Base-by-base conservation (phyloP, 2,113 vertebrate genomes). In the Alligator sinensis region DNA sequence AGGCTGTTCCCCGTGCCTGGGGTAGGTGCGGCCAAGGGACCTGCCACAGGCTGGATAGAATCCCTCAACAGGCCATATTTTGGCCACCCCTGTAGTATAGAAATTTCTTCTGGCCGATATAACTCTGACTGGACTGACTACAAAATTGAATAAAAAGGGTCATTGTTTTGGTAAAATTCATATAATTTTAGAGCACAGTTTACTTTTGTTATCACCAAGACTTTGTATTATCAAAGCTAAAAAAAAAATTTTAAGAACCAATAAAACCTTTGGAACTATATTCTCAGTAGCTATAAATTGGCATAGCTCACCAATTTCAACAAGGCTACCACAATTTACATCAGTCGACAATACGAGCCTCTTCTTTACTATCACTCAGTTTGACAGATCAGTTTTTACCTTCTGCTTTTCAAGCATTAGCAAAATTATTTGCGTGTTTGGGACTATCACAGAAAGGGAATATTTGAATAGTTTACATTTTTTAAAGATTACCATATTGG, bases 391-490 rank as follows among this genome's bases (percentile, higher is more conserved):
- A 82, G 38, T 62, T 94, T 87, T 25, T 24, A 62, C 30, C 38
- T 58, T 57, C 15, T 15, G 21, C 72, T 89, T 57, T 84, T 91
- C 62, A 91, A 76, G n/a, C 57, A 90, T 14, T 64, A 89, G 77
- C 90, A 92, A 89, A 47, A 94, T 57, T 60, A 78, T n/a, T 58
- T 9, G 58, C 82, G 22, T 82, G 17, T 90, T 87, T 84, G 60
- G 18, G 91, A 91, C 72, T 91, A 86, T 66, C 59, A 92, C 9
- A 80, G 64, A 47, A 27, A 4, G 5, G 89, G 38, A 76, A 91
- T 54, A 17, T 75, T 91, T 90, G 58, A 62, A 28, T 75, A 89
- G 24, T 70, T 92, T 93, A 25, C 87, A 18, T 76, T 91, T 91
- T 93, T 88, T 66, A 82, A 47, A 47, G 47, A 47, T 9, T 81